Conservation (phyloP, 2,888 invertebrate genomes). For the Stenodema calcarata region DNA sequence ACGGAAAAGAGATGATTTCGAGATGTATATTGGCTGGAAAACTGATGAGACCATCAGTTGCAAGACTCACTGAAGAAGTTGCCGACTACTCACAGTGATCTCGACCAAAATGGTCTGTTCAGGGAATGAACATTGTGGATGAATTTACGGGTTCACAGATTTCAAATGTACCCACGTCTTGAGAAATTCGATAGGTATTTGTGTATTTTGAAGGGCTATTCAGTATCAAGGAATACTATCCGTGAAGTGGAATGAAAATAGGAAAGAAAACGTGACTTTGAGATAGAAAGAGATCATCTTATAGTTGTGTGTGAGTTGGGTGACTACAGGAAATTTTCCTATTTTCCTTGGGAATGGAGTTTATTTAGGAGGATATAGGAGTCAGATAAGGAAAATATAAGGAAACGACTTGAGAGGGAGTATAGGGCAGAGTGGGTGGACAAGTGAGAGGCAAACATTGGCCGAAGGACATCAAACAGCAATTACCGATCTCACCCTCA, state of each 20-base stretch:
- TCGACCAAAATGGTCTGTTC: too few species aligned
- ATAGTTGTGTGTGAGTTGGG: not conserved
- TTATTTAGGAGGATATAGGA: not conserved
- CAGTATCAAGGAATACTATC: too few species aligned
- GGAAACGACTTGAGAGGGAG: not conserved
- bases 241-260: not conserved
- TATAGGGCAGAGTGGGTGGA: not conserved
- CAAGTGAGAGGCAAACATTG: slow-evolving; percentile 30
- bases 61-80: too few species aligned
- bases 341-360: not conserved
- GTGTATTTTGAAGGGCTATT: too few species aligned
- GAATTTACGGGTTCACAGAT: too few species aligned
- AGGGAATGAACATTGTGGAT: too few species aligned
- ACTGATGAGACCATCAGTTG: too few species aligned
- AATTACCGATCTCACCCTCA: slow-evolving; percentile 40
- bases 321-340: not conserved
- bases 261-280: not conserved
- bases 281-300: not conserved
- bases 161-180: too few species aligned
- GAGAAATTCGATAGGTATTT: too few species aligned
- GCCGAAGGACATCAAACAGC: slow-evolving; percentile 47
- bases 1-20: too few species aligned
- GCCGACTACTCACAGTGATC: too few species aligned
- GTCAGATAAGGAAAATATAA: not conserved
- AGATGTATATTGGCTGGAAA: too few species aligned